These are phyloP conservation scores for Forbesichthys agassizii DNA, from an alignment of 2,113 vertebrate species.

Conservation along the genomic window DNA sequence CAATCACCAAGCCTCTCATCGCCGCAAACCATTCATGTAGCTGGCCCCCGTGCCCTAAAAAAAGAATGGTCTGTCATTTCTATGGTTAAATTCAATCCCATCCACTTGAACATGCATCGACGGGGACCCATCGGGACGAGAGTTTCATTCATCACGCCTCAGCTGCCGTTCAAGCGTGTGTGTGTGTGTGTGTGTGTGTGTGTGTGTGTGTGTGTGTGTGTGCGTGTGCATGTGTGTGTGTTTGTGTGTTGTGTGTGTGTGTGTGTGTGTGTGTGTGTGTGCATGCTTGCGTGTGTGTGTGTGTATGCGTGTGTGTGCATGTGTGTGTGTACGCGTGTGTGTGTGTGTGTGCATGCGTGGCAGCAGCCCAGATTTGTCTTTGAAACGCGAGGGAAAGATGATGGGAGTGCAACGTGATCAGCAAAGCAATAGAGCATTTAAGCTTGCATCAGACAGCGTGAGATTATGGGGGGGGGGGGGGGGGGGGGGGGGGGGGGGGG, in stretches of 20 bases:
- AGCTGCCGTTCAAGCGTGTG: conserved; percentile 49
- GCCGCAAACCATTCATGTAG: conserved; percentile 73
- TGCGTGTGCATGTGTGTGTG: too few relatives aligned
- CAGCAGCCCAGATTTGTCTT: too few relatives aligned
- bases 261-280: conserved; percentile 4
- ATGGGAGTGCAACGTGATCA: too few relatives aligned
- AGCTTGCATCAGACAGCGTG: too few relatives aligned
- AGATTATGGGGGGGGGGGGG: too few relatives aligned
- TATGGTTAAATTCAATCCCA: conserved; percentile 82
- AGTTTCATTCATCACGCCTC: conserved; percentile 76
- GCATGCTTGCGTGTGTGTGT: conserved; percentile 7
- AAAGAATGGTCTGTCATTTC: conserved; percentile 81
- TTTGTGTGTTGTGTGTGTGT: too few relatives aligned
- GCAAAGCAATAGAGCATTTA: too few relatives aligned
- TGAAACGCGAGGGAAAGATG: too few relatives aligned
- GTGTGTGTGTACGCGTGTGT: conserved; percentile 10
- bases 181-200: conserved; percentile 19
- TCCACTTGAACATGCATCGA: conserved; percentile 82
- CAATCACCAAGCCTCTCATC: conserved; percentile 70
- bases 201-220: too few relatives aligned
- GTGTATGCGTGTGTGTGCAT: conserved; percentile 20
- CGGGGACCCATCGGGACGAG: conserved; percentile 74
- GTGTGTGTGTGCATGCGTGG: conserved; percentile 54
- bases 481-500: too few relatives aligned
- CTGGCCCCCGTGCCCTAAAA: conserved; percentile 66